Evolutionary conservation across 2,888 invertebrate species (phyloP), one percentile per base, ranked within the genome.

Genomic region (Deladenus siricidicola): DNA sequence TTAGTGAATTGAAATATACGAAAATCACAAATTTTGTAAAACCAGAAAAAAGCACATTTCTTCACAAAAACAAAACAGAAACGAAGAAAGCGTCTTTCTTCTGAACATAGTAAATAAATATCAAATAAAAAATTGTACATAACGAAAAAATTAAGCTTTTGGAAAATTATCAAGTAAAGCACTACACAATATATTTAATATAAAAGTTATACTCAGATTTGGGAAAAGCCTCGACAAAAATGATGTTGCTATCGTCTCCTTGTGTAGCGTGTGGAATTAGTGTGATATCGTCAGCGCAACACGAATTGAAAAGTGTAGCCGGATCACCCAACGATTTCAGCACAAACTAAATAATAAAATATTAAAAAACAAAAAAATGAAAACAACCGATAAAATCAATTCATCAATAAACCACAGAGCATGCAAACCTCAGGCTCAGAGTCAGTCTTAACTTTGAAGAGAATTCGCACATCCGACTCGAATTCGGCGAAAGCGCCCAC

Each of bases 241-340:
- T 58, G 17, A 60, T 60, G 44, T 45, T 60, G 26, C 45, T 57
- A n/a, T 60, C 60, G 45, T 60, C 60, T 19, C 58, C 58, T 17
- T 49, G 60, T 23, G 60, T 56, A 14, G 60, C 58, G 26, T 45
- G 26, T 19, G 58, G 58, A 4, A 60, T 28, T 50, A 60, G 30
- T 4, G 48, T 34, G 4, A 54, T 21, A 21, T 60, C 48, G 17
- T 59, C 43, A 29, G 60, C 44, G 28, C 60, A 60, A 1, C 24
- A 10, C 24, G 28, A 45, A 1, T 30, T 42, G 45, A 60, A 60
- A n/a, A 55, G 56, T 0, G 34, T 29, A 4, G 21, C 55, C 19
- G 28, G 28, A 6, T 45, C 28, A 19, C 48, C 45, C 19, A 60
- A 44, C n/a, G 56, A 45, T n/a, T 45, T 49, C 4, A 60, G 58